Conservation (phyloP, 2,888 invertebrate species). For the Selenia dentaria region DNA sequence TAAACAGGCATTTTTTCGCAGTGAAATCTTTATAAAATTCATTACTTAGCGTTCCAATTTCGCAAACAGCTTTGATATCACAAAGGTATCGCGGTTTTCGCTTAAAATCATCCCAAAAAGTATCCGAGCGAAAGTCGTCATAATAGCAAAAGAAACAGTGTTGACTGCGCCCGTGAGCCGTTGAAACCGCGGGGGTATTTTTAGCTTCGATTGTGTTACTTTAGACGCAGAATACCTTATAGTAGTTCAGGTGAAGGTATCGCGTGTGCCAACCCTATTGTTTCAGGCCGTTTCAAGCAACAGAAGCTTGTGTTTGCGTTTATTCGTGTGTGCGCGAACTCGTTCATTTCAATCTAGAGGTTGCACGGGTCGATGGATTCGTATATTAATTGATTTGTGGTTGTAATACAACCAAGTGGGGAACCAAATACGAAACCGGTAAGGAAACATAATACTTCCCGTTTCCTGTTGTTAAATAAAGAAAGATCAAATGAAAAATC, state of each 20-base stretch:
- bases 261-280: conserved; percentile 15
- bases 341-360: conserved; percentile 17
- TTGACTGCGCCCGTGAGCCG: conserved; percentile 3
- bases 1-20: conserved; percentile 1
- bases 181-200: conserved; percentile 15
- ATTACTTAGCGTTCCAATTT: conserved; percentile 28
- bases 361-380: conserved; percentile 9
- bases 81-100: conserved; percentile 26
- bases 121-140: conserved; percentile 15
- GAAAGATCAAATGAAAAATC: no score
- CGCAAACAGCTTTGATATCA: conserved; percentile 28
- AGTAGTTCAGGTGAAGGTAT: conserved; percentile 1
- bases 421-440: not conserved
- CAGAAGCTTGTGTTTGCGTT: conserved; percentile 8
- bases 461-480: not conserved
- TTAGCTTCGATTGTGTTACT: conserved; percentile 17
- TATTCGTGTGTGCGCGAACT: conserved; percentile 13
- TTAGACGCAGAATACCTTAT: not conserved
- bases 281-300: conserved; percentile 12
- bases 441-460: not conserved
- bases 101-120: conserved; percentile 23
- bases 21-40: conserved; percentile 19
- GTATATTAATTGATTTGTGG: conserved; percentile 4
- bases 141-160: conserved; percentile 20
- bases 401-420: not conserved